Base-by-base conservation (phyloP, 2,113 vertebrate genomes). In the Hypanus sabinus region DNA sequence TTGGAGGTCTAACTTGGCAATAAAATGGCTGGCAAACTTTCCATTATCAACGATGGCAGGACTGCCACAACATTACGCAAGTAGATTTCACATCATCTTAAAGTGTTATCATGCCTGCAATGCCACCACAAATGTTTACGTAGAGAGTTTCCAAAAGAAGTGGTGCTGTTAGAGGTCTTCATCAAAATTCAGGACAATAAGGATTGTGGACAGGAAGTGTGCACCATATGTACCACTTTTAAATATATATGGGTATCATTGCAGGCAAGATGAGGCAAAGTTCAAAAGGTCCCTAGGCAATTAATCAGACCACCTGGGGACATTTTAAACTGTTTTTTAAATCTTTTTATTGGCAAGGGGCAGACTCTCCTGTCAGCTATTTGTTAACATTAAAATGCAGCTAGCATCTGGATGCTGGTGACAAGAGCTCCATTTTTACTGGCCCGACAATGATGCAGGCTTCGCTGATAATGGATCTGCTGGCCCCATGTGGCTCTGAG, bases 401-500 rank as follows among this genome's bases (percentile, higher is more conserved):
- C 55, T 9, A 57, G 55, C 24, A 60, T 85, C 81, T 57, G 81
- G 22, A 57, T 85, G 81, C 12, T 57, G 81, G 46, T 60, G 81
- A 85, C 22, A 16, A 20, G 22, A 57, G 81, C 24, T 85, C 46
- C 81, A 85, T 57, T 85, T 46, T 60, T 30, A 85, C 24, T 27
- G 81, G 46, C 55, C 46, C 24, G 46, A 85, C 38, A 85, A 30
- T 30, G 81, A 30, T 57, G 46, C 46, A 27, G 79, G 55, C 27
- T 85, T 57, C 46, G 81, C 24, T 85, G 81, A 85, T 57, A 85
- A 30, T 85, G 46, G 81, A 22, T 85, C 55, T 57, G 46, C 46
- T 85, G 81, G 81, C 81, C 46, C 46, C 46, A 60, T 85, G 81
- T 85, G 81, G 81, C 81, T 85, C 46, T 85, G 46, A 85, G 81